Base-by-base conservation (phyloP, 1,140 invertebrate species). In the Lucilia sericata region DNA sequence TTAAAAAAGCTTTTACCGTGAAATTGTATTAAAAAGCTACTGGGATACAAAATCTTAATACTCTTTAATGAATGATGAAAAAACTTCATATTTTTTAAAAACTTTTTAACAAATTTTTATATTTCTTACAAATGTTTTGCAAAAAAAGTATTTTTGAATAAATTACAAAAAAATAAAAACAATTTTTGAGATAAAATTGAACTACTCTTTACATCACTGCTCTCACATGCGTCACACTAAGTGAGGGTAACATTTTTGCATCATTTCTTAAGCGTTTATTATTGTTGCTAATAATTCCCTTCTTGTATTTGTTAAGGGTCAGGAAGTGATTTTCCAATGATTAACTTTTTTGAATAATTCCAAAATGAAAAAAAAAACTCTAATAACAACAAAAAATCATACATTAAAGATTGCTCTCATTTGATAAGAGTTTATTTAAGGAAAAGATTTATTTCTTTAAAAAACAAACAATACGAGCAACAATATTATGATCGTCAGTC, bases 251-350 rank as follows among this genome's bases (percentile, higher is more conserved):
- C 9, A 3, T 51, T 80, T 80, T 80, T 80, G 76, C 76, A 80
- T 80, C n/a, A 80, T 49, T 49, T 49, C 47, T 80, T 3, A n/a
- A 9, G n/a, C n/a, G 5, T 9, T 19, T 49, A 17, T 49, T 10
- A 9, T 42, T 36, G 34, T 78, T 42, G 4, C 75, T 51, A 42
- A 25, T 25, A 30, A 30, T 30, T 30, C 25, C 25, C 25, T 30
- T 30, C 25, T 30, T 30, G 42, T 80, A 49, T 80, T 21, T n/a
- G 14, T 78, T 78, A 21, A 80, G 76, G 76, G 42, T 80, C 76
- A 80, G 76, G 76, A 80, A 80, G 76, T 80, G 76, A 80, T 80
- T 80, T 80, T 80, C 76, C 76, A 80, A 80, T 80, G 76, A 80
- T 80, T 80, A 80, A 80, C 76, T 80, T 80, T 49, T 47, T 49